Conservation (phyloP, 2,113 vertebrate genomes). For the Phyllostomus hastatus region DNA sequence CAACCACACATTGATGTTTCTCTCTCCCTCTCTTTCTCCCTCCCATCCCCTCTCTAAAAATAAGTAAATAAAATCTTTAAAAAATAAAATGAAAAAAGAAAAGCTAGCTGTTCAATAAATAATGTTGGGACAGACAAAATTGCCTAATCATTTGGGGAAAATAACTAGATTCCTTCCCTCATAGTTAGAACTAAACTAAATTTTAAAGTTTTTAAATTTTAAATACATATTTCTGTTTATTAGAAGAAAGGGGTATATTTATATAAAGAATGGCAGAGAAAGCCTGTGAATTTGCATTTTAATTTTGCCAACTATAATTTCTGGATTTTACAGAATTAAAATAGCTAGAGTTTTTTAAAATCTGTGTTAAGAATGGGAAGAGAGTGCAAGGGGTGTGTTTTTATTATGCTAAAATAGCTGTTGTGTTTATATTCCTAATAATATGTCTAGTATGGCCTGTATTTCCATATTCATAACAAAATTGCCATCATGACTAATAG, state of each 20-base stretch:
- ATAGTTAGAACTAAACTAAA: neutral
- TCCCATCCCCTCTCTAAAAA: too few relatives aligned
- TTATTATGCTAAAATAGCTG: neutral
- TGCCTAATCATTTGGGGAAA: neutral
- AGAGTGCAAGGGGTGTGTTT: neutral
- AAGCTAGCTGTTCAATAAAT: neutral
- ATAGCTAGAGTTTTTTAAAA: slow-evolving; percentile 9
- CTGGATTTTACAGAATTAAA: neutral
- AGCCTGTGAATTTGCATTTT: neutral
- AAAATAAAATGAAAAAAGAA: neutral
- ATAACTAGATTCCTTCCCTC: neutral
- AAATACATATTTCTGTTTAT: slow-evolving; percentile 20
- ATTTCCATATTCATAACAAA: neutral
- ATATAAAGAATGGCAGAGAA: neutral
- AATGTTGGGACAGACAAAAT: neutral
- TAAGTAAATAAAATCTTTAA: too few relatives aligned
- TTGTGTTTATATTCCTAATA: slow-evolving; percentile 23
- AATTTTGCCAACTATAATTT: slow-evolving; percentile 19
- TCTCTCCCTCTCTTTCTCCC: too few relatives aligned
- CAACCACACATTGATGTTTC: too few relatives aligned
- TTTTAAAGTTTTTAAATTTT: neutral
- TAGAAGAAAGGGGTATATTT: neutral
- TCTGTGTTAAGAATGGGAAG: neutral
- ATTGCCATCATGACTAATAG: neutral
- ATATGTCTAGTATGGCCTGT: neutral